Conservation (phyloP, 2,113 vertebrate genomes). For the Bambusicola thoracicus region DNA sequence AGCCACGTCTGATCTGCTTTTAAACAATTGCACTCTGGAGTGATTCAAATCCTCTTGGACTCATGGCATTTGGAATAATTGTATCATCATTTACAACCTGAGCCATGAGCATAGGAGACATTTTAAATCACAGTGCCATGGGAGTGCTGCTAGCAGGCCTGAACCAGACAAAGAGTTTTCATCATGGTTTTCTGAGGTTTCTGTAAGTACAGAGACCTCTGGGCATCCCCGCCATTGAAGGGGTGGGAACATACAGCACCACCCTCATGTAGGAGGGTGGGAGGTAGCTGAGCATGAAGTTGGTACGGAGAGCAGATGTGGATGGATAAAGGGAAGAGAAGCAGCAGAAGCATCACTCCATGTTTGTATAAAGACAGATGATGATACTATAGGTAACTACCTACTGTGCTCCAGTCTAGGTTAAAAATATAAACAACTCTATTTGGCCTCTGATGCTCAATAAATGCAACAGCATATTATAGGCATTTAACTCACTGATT, state of each 20-base stretch:
- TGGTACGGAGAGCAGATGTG: fast-evolving
- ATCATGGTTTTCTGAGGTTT: fast-evolving
- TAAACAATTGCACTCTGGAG: not conserved
- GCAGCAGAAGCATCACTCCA: not conserved
- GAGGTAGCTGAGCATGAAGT: not conserved
- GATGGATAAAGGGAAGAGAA: too few relatives aligned
- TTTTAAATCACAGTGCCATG: not conserved
- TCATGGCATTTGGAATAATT: not conserved
- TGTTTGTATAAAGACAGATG: not conserved
- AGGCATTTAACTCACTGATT: not conserved
- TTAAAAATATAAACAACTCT: not conserved
- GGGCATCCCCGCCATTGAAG: not conserved
- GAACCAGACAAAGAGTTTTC: not conserved
- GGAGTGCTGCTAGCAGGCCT: not conserved
- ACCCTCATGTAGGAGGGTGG: too few relatives aligned
- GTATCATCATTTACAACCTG: not conserved
- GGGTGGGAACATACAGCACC: not conserved
- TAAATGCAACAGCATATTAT: not conserved
- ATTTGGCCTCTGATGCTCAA: not conserved
- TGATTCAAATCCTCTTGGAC: not conserved
- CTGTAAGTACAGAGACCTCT: fast-evolving
- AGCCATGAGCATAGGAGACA: not conserved
- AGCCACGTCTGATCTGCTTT: not conserved
- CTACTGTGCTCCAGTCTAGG: not conserved
- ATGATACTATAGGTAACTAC: not conserved